A percentile compares a stretch with the other conserved stretches of the same genome.
Conservation (phyloP, 35 echinoderm and acorn worm species). For the Diadema setosum region DNA sequence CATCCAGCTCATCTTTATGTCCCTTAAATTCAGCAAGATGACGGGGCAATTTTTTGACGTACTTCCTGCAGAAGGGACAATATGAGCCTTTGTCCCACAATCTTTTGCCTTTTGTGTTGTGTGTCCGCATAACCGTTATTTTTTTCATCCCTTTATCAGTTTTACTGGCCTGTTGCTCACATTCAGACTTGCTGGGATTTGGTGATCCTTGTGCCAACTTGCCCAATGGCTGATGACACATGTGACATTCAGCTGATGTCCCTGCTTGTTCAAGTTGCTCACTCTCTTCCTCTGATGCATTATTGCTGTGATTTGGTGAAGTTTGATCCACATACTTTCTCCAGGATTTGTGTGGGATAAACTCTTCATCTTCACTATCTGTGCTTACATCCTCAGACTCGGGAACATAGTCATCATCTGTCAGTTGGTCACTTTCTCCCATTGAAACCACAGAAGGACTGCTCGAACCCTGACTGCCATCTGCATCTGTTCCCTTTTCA, state of each 20-base stretch:
- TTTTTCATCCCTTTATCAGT: conserved; percentile 11
- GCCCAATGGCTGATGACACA: not conserved
- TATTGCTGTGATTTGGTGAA: not conserved
- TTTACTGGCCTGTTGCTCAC: not conserved
- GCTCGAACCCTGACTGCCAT: not conserved
- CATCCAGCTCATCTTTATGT: conserved; percentile 53
- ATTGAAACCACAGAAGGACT: not conserved
- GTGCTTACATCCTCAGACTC: not conserved
- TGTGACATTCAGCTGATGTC: conserved; percentile 10
- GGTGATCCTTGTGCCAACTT: not conserved
- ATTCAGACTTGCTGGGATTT: not conserved
- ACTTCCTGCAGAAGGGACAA: conserved; percentile 50
- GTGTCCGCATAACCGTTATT: conserved; percentile 13
- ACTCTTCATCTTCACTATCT: not conserved
- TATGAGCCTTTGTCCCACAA: conserved; percentile 52
- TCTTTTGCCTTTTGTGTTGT: conserved; percentile 30
- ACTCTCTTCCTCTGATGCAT: not conserved
- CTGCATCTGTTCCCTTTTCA: conserved; percentile 11
- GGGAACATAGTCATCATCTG: not conserved
- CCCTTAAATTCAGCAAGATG: conserved; percentile 66
- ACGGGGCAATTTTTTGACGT: conserved; percentile 35
- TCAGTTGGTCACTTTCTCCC: not conserved
- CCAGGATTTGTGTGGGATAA: not conserved
- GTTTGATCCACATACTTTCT: not conserved
- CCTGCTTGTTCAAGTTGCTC: not conserved